Conservation (phyloP, 2,888 invertebrate species). For the Andrena hattorfiana region DNA sequence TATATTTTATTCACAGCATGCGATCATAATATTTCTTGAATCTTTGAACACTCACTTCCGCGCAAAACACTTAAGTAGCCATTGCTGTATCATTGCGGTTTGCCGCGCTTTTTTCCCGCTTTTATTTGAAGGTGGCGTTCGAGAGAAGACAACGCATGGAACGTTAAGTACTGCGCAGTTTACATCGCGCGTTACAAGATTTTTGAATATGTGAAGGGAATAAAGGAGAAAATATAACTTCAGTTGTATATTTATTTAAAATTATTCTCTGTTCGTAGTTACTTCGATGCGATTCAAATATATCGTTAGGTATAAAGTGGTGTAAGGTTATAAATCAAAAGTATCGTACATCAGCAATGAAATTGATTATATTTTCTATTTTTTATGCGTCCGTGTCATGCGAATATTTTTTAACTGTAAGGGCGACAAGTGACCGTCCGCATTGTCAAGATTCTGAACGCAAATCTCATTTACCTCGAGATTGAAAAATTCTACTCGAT, state of each 20-base stretch:
- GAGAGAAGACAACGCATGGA: not conserved
- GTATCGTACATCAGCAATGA: not conserved
- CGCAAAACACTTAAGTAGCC: constrained; percentile 4
- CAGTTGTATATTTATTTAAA: constrained; percentile 1
- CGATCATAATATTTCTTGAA: not conserved
- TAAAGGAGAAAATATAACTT: not conserved
- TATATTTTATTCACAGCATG: not conserved
- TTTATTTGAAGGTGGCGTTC: not conserved
- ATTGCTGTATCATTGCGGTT: constrained; percentile 8
- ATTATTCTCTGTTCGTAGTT: not conserved
- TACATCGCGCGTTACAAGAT: not conserved
- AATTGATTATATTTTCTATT: not conserved
- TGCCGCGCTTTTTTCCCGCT: constrained; percentile 58
- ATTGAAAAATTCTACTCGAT: constrained; percentile 72
- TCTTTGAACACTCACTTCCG: not conserved
- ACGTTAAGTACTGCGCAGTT: not conserved
- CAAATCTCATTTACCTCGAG: constrained; percentile 58
- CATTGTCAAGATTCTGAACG: constrained; percentile 64
- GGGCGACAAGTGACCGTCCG: constrained; percentile 43
- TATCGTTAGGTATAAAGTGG: not conserved
- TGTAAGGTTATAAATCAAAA: not conserved
- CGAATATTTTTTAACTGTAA: constrained; percentile 8
- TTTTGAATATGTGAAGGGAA: not conserved
- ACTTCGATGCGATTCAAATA: not conserved
- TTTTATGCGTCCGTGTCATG: not conserved